Evolutionary conservation across 2,797 vertebrate genomes (phyloP), one percentile per base, ranked within the genome.

Genomic region (Sebastiscus albofasciatus): DNA sequence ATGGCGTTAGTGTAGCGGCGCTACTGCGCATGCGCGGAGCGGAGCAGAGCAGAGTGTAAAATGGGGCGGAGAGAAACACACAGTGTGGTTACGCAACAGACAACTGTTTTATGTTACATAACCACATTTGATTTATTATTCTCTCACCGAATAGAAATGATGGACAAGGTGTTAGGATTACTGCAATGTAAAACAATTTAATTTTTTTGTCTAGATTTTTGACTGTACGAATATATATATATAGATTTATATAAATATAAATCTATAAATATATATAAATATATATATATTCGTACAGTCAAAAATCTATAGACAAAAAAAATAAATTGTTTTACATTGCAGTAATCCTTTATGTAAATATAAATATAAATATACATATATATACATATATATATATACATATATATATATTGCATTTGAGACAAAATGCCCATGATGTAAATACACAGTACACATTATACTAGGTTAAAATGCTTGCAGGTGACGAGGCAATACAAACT

Each of bases 1-100:
- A 96, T 96, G 95, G 96, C 96, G 95, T 94, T 94, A 84, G 77
- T 46, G 65, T 60, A 20, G 3, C 10, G 4, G 2, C 1, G n/a
- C 5, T 54, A 64, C 27, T 78, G 86, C 93, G 94, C 88, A 82
- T 80, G 92, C 89, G 93, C 87, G 29, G 16, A 27, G 24, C 12
- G 13, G 36, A 14, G 36, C 36, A 5, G n/a, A 14, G 36, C 36
- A 7, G 22, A 67, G 49, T 14, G 26, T 54, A 54, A 68, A 67
- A 67, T 29, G 80, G 68, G 88, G 90, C 64, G 92, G 83, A n/a
- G 89, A n/a, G 36, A 39, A 39, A 39, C 36, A 14, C 9, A 74
- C 2, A 1, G 24, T 16, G 60, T 13, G 58, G 74, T 95, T 96
- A 95, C 94, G 94, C 89, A 95, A 95, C 79, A 80, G 67, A 83